These are phyloP conservation scores for Phalacrocorax pelagicus DNA, from an alignment of 2,113 vertebrate species.

Conservation along the genomic window DNA sequence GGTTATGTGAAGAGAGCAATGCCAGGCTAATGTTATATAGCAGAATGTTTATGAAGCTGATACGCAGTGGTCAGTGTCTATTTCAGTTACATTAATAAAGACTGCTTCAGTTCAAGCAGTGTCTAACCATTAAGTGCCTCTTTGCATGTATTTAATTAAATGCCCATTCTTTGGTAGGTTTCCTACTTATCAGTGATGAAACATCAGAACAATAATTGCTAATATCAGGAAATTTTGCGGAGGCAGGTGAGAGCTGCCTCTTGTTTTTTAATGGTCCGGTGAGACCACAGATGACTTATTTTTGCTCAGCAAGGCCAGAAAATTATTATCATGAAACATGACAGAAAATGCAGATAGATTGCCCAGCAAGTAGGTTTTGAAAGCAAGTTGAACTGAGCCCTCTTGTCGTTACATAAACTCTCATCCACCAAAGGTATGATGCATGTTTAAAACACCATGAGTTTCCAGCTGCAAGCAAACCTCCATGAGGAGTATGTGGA, in stretches of 20 bases:
- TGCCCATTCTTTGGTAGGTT: not conserved
- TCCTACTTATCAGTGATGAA: not conserved
- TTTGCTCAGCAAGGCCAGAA: not conserved
- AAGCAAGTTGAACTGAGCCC: conserved; percentile 1
- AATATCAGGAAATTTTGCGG: not conserved
- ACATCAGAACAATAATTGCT: not conserved
- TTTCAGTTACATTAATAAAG: not conserved
- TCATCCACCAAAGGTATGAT: not conserved
- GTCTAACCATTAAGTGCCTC: not conserved
- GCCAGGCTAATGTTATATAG: not conserved
- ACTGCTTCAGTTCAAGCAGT: not conserved
- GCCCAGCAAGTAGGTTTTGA: conserved; percentile 18
- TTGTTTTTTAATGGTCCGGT: not conserved
- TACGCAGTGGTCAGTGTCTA: not conserved
- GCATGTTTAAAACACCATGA: not conserved
- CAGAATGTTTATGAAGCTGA: not conserved
- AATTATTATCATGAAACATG: not conserved
- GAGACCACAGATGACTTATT: not conserved
- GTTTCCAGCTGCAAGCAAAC: not conserved
- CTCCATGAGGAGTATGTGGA: not conserved
- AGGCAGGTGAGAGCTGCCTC: not conserved
- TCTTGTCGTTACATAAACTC: not conserved
- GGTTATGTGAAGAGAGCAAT: not conserved
- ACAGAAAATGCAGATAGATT: not conserved
- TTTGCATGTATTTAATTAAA: conserved; percentile 3